Conservation (phyloP, 2,797 vertebrate genomes). For the Melanotaenia boesemani region DNA sequence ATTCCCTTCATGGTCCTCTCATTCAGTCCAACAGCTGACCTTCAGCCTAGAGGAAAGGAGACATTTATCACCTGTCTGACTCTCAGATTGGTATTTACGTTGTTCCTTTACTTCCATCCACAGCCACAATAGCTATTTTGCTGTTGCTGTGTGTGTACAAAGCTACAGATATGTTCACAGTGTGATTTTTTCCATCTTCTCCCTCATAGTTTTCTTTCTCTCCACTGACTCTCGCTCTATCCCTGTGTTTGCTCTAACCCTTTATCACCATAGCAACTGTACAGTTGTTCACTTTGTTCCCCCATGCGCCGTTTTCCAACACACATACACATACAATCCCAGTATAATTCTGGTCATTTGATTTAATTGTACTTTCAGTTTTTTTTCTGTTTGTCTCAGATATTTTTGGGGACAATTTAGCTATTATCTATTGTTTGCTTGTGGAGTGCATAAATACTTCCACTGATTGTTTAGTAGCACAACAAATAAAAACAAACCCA, state of each 20-base stretch:
- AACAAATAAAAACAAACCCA: slow-evolving; percentile 24
- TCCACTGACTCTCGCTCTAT: slow-evolving; percentile 45
- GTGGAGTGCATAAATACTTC: slow-evolving; percentile 34
- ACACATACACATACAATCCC: slow-evolving; percentile 8
- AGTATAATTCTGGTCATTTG: slow-evolving; percentile 21
- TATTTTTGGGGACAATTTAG: slow-evolving; percentile 41
- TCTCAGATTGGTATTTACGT: neutral
- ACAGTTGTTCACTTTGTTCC: slow-evolving; percentile 62
- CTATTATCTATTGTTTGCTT: slow-evolving; percentile 31
- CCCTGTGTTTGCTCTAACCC: slow-evolving; percentile 44
- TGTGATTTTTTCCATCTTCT: slow-evolving; percentile 23
- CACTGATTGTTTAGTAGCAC: slow-evolving; percentile 16
- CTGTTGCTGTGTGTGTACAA: neutral
- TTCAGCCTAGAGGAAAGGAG: slow-evolving; percentile 36
- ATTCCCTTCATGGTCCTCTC: neutral
- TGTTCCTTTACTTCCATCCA: slow-evolving; percentile 2
- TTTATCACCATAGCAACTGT: slow-evolving; percentile 74
- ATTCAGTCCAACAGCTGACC: slow-evolving; percentile 32
- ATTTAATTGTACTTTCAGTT: slow-evolving; percentile 29
- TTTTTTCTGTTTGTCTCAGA: slow-evolving; percentile 28
- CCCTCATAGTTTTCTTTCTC: slow-evolving; percentile 33
- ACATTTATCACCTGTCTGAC: slow-evolving; percentile 23
- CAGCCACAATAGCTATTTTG: neutral
- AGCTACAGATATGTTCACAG: slow-evolving; percentile 4
- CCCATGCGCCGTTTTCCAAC: slow-evolving; percentile 5